These are phyloP conservation scores for Passer domesticus DNA, from an alignment of 2,113 vertebrate species.

Conservation along the genomic window DNA sequence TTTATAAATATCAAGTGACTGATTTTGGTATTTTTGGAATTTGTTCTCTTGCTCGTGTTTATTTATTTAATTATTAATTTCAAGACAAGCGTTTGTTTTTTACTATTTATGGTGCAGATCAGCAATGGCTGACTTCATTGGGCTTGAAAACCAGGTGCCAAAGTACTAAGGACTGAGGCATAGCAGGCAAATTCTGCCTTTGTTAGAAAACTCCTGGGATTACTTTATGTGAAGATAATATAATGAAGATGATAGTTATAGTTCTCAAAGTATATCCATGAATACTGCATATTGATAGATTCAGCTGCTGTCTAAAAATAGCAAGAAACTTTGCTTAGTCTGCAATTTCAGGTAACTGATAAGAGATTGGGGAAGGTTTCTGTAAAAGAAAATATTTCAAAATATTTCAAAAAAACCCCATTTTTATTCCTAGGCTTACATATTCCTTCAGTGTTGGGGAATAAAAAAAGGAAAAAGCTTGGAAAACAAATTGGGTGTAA, in stretches of 20 bases:
- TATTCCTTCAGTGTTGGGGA: neutral
- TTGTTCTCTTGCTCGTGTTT: neutral
- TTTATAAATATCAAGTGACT: neutral
- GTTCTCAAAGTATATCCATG: neutral
- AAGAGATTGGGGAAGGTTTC: neutral
- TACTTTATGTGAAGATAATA: neutral
- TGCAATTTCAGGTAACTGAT: neutral
- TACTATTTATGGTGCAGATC: neutral
- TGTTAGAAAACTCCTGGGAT: neutral
- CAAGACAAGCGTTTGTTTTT: neutral
- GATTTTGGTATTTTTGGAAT: conserved; percentile 15
- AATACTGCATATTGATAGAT: neutral
- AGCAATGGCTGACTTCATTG: neutral
- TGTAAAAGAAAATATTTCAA: neutral
- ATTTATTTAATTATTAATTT: neutral
- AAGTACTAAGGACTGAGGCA: neutral
- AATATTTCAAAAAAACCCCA: neutral
- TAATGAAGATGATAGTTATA: neutral
- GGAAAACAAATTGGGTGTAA: neutral
- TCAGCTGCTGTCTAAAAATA: neutral
- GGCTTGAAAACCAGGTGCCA: neutral
- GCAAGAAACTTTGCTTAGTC: neutral
- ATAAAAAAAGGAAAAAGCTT: neutral
- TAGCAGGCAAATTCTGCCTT: neutral
- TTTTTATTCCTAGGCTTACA: neutral